phyloP scores from a whole-genome alignment of 2,888 invertebrate species.

The Invenusta paracnida region DNA sequence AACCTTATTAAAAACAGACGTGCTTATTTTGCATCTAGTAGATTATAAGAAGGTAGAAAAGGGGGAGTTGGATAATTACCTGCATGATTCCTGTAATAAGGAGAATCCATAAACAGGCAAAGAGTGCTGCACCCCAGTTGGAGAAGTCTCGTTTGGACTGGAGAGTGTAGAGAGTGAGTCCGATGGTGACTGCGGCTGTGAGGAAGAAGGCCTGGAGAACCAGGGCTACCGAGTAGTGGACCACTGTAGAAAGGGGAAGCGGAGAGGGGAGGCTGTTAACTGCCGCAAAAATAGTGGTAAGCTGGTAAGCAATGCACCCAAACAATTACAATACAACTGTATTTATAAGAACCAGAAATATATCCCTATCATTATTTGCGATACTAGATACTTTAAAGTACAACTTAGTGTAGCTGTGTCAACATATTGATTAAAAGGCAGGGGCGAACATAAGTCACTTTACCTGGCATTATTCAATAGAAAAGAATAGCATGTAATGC shows the following conservation, averaged over 20 bases:
- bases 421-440: no score
- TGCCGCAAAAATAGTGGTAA: background rate
- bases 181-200: conserved; percentile 71
- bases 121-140: conserved; percentile 68
- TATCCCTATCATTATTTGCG: no score
- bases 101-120: conserved; percentile 63
- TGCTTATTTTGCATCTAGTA: no score
- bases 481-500: no score
- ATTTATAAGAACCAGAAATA: no score
- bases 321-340: no score
- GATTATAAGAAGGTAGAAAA: no score
- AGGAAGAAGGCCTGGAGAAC: conserved; percentile 75
- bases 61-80: conserved; percentile 56
- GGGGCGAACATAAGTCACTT: no score
- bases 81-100: conserved; percentile 70
- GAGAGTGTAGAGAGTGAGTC: conserved; percentile 75
- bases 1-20: no score
- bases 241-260: conserved; percentile 32
- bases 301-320: background rate
- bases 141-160: conserved; percentile 80
- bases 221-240: conserved; percentile 68
- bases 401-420: no score
- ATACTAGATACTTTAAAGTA: no score
- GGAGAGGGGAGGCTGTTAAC: background rate
- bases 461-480: no score